These are phyloP conservation scores for Pangasianodon gigas DNA, from an alignment of 2,113 vertebrate genomes.

Conservation along the genomic window DNA sequence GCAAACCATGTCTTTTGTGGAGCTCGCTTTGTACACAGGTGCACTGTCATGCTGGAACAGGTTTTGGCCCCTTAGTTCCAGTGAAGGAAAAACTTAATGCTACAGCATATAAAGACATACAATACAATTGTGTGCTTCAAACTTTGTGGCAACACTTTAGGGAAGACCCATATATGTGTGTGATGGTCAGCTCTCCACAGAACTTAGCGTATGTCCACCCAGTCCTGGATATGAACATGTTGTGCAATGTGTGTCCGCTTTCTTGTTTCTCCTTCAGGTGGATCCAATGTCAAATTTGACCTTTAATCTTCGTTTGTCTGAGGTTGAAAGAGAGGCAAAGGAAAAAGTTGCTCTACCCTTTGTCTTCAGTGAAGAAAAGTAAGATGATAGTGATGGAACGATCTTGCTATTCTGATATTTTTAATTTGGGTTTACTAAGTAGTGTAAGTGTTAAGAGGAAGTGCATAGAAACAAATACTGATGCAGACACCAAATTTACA, in stretches of 20 bases:
- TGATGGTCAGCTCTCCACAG: neutral
- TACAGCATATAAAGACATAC: neutral
- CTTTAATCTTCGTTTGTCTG: constrained; percentile 85
- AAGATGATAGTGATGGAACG: constrained; percentile 24
- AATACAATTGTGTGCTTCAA: neutral
- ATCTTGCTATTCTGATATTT: neutral
- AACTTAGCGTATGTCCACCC: neutral
- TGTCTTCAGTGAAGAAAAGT: constrained; percentile 86
- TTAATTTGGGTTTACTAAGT: no score
- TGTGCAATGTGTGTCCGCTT: neutral
- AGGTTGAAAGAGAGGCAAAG: constrained; percentile 75
- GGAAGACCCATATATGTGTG: neutral
- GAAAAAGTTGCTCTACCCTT: constrained; percentile 82
- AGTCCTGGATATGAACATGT: neutral
- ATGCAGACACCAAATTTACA: neutral
- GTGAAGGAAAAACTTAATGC: neutral
- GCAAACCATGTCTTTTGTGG: neutral
- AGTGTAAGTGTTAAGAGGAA: neutral
- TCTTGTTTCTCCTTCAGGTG: constrained; percentile 56
- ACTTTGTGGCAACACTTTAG: neutral
- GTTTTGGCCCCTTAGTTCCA: neutral
- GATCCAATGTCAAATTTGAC: constrained; percentile 80
- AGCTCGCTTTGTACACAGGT: neutral
- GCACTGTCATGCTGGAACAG: neutral
- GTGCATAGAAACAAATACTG: neutral